These are phyloP conservation scores for Protodeltote pygarga DNA, from an alignment of 2,888 invertebrate species.

Conservation along the genomic window DNA sequence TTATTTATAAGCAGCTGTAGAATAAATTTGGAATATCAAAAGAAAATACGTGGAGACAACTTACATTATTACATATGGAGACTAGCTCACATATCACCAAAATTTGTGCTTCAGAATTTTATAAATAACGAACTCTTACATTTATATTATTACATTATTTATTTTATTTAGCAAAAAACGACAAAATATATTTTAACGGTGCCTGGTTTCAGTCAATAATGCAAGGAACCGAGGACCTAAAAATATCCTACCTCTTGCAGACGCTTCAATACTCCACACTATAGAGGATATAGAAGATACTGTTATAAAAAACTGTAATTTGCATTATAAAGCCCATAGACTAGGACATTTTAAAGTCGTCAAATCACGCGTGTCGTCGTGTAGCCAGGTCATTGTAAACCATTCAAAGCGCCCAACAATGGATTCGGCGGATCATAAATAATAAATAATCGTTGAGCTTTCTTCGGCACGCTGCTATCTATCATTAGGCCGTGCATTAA, in stretches of 20 bases:
- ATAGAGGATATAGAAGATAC: neutral
- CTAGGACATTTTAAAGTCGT: conserved; percentile 42
- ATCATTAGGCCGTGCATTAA: conserved; percentile 76
- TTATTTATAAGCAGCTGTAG: conserved; percentile 12
- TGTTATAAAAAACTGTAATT: conserved; percentile 29
- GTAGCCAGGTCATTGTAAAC: conserved; percentile 71
- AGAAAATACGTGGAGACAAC: too few relatives aligned
- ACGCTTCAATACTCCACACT: neutral
- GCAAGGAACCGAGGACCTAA: too few relatives aligned
- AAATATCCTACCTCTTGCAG: too few relatives aligned
- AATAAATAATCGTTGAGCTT: conserved; percentile 73
- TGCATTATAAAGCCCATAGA: conserved; percentile 28
- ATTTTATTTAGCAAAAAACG: conserved; percentile 10
- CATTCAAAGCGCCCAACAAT: conserved; percentile 67
- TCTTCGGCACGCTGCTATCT: conserved; percentile 70
- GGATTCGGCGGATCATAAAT: conserved; percentile 71
- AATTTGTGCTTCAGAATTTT: too few relatives aligned
- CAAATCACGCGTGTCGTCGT: conserved; percentile 40
- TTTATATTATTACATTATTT: conserved; percentile 12
- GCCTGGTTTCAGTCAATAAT: too few relatives aligned
- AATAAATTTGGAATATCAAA: too few relatives aligned
- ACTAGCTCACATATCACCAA: too few relatives aligned
- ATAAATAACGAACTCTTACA: too few relatives aligned
- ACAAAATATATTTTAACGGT: too few relatives aligned
- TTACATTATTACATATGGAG: too few relatives aligned